Conservation (phyloP, 2,797 vertebrate genomes). For the Premnoplex brunnescens region DNA sequence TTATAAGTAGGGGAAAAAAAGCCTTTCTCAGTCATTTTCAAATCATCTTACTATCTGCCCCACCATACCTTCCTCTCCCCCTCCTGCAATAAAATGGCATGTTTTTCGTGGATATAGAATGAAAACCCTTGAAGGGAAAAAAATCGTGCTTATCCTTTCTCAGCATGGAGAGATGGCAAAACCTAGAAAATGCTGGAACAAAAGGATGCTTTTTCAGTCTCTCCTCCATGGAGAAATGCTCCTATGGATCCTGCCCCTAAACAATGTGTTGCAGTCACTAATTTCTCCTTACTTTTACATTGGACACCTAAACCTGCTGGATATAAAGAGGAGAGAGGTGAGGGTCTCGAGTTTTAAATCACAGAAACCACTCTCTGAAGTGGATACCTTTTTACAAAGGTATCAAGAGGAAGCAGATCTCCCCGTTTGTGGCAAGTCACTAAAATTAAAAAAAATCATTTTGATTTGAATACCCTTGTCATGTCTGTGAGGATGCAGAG, state of each 20-base stretch:
- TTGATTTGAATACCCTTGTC: rapidly evolving
- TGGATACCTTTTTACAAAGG: neutral
- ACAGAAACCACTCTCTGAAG: neutral
- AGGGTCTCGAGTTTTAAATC: neutral
- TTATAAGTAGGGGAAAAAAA: neutral
- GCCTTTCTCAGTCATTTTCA: neutral
- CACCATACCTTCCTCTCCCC: neutral
- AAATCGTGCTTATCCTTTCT: neutral
- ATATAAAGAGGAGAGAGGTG: neutral
- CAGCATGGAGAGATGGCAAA: neutral
- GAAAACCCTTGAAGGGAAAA: neutral
- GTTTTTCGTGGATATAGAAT: neutral
- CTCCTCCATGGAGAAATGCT: neutral
- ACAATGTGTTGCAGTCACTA: neutral
- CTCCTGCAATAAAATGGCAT: neutral
- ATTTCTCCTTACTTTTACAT: neutral
- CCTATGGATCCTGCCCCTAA: neutral
- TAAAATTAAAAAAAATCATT: neutral
- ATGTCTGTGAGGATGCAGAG: neutral
- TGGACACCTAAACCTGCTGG: neutral
- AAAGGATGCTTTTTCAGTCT: neutral
- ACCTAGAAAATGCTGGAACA: neutral
- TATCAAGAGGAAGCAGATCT: neutral
- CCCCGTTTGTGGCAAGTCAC: rapidly evolving
- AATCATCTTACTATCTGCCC: neutral